A percentile compares a stretch with the other conserved stretches of the same genome.
Conservation (phyloP, 2,888 invertebrate species). For the Tinea semifulvella region DNA sequence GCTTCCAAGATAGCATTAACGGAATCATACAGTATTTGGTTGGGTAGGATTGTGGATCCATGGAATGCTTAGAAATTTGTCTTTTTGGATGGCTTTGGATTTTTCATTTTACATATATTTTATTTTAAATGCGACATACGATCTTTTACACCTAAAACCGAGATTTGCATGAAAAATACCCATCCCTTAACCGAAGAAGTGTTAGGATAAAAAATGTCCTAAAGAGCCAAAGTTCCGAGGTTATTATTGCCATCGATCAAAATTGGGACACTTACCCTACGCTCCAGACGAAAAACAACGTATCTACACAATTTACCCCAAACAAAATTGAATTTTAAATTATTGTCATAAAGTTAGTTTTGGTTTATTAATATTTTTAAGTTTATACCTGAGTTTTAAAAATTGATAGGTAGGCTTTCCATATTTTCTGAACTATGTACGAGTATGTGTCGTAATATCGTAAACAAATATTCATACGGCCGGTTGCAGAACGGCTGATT, state of each 20-base stretch:
- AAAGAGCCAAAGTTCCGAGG: constrained; percentile 32
- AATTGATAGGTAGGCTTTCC: constrained; percentile 12
- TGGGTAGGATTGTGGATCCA: too few species aligned
- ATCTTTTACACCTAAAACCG: too few species aligned
- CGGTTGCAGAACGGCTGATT: too few species aligned
- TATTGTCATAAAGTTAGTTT: neutral
- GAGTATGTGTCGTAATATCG: too few species aligned
- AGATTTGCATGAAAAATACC: constrained; percentile 49
- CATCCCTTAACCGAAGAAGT: constrained; percentile 33
- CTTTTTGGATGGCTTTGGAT: too few species aligned
- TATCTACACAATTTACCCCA: neutral
- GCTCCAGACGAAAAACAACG: neutral
- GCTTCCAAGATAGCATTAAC: too few species aligned
- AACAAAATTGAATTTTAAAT: neutral
- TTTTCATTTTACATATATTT: too few species aligned
- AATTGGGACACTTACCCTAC: constrained; percentile 24
- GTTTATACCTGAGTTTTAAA: constrained; percentile 6
- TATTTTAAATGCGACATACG: too few species aligned
- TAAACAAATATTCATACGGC: too few species aligned
- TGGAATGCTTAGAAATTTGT: too few species aligned
- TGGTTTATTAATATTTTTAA: neutral
- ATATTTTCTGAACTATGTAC: neutral
- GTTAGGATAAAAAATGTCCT: constrained; percentile 48
- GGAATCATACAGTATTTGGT: too few species aligned
- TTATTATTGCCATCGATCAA: constrained; percentile 47